Percentiles rank a stretch among this genome's conserved stretches.
Conservation (phyloP, 1,140 invertebrate genomes). For the Himalopsyche phryganea region DNA sequence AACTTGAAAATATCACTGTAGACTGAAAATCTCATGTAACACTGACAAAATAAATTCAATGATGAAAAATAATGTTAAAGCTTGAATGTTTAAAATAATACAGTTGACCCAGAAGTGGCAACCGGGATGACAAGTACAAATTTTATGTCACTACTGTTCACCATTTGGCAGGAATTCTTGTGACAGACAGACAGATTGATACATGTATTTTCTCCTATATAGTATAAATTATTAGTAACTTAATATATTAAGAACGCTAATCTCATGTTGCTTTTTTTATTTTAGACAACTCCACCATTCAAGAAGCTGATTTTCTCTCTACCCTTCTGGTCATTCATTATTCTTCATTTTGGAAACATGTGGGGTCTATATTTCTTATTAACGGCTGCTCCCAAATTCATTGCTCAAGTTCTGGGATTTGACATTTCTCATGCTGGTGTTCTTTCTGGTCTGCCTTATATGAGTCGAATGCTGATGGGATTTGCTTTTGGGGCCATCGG, state of each 20-base stretch:
- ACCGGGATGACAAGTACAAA: too few species aligned
- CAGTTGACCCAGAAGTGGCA: too few species aligned
- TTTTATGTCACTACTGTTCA: too few species aligned
- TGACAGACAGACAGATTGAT: too few species aligned
- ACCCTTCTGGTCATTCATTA: constrained; percentile 64
- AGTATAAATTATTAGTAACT: too few species aligned
- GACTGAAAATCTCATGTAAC: too few species aligned
- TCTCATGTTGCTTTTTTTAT: constrained; percentile 21
- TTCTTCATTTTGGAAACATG: constrained; percentile 71
- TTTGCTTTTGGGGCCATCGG: constrained; percentile 65
- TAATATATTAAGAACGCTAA: background rate
- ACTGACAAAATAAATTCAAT: too few species aligned
- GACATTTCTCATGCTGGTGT: constrained; percentile 69
- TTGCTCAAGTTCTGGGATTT: constrained; percentile 77
- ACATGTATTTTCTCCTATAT: too few species aligned
- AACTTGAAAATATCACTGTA: too few species aligned
- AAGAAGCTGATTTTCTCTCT: constrained; percentile 58
- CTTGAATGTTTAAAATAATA: too few species aligned
- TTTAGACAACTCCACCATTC: constrained; percentile 56
- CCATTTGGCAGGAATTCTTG: too few species aligned
- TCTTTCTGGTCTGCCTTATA: constrained; percentile 67
- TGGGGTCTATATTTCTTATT: constrained; percentile 81
- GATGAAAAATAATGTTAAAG: too few species aligned
- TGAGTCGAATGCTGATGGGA: constrained; percentile 61
- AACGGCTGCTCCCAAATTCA: constrained; percentile 84